Percentiles rank a stretch among this genome's conserved stretches.
Evolutionary conservation across 2,888 invertebrate genomes (phyloP).

Genomic region (Hanleya hanleyi): DNA sequence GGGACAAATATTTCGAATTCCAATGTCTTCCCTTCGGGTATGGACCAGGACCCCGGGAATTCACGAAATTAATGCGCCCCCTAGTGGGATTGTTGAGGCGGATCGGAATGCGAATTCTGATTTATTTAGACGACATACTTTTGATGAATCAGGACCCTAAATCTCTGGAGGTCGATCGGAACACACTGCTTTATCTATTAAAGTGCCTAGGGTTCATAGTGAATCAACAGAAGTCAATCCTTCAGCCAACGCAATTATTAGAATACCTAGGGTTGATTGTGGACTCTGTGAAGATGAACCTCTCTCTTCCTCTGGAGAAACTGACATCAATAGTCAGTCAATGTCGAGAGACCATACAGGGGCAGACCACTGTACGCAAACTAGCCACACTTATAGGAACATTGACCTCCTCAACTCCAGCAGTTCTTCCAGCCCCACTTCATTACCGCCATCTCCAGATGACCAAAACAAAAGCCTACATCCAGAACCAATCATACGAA

Average conservation of each 20-base stretch:
- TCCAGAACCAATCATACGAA: neutral
- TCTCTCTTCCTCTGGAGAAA: too few relatives aligned
- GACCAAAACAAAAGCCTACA: conserved; percentile 10
- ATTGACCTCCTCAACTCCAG: conserved; percentile 14
- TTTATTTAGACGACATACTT: conserved; percentile 6
- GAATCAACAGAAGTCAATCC: conserved; percentile 15
- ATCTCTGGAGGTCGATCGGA: neutral
- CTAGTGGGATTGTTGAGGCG: conserved; percentile 5
- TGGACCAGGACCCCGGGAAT: conserved; percentile 17
- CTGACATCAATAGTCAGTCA: too few relatives aligned
- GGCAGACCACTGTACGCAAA: too few relatives aligned
- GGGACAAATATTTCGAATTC: conserved; percentile 11
- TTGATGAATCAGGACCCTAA: neutral
- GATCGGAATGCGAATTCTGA: conserved; percentile 4
- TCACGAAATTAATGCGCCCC: conserved; percentile 25
- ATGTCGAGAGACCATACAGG: too few relatives aligned
- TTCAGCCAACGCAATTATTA: too few relatives aligned
- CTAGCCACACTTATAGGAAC: too few relatives aligned
- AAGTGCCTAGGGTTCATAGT: conserved; percentile 15
- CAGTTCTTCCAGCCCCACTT: conserved; percentile 10
- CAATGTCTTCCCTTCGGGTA: conserved; percentile 23
- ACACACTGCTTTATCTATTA: neutral
- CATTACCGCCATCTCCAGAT: conserved; percentile 21
- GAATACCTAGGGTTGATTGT: too few relatives aligned
- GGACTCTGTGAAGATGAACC: too few relatives aligned